Conservation (phyloP, 2,797 vertebrate species). For the Lemur catta region DNA sequence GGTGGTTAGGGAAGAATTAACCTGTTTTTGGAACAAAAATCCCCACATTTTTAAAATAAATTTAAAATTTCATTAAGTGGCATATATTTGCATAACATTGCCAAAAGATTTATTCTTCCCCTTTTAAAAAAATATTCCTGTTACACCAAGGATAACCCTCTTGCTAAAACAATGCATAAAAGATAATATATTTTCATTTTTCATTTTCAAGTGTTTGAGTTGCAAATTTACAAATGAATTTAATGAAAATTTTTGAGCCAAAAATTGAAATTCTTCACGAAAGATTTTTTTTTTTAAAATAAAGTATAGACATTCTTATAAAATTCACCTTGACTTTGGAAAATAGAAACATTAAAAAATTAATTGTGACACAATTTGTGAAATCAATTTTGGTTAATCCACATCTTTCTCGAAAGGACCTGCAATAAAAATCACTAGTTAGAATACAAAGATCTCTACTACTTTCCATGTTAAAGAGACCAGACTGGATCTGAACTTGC, state of each 20-base stretch:
- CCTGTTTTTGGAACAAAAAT: not conserved
- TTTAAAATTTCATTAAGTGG: not conserved
- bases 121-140: not conserved
- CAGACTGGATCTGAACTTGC: not conserved
- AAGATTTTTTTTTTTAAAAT: not conserved
- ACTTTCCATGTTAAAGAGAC: not conserved
- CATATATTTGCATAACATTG: not conserved
- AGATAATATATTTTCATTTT: not conserved
- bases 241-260: not conserved
- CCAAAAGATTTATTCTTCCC: not conserved
- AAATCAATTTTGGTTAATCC: not conserved
- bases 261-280: constrained; percentile 10
- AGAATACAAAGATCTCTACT: not conserved
- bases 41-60: not conserved
- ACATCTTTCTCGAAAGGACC: not conserved
- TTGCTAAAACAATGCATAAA: not conserved
- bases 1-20: not conserved
- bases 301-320: not conserved
- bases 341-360: not conserved
- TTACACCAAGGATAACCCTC: not conserved
- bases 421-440: not conserved
- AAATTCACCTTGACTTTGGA: not conserved
- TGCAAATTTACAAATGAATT: not conserved
- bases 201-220: not conserved
- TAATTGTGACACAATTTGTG: not conserved